These are phyloP conservation scores for Spodoptera litura DNA, from an alignment of 1,140 invertebrate species.

Conservation along the genomic window DNA sequence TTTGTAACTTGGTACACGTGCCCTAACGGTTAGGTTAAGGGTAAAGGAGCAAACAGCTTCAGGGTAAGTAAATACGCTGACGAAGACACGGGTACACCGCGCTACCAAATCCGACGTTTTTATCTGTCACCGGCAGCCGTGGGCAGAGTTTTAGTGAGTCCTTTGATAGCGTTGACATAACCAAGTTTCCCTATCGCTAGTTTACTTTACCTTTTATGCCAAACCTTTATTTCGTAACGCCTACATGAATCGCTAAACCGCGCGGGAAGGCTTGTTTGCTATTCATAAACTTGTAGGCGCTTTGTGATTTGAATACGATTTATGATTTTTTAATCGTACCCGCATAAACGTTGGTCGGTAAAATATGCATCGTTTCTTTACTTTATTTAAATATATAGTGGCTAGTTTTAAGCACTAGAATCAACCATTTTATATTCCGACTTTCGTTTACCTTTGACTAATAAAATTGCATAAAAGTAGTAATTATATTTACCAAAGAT, in stretches of 20 bases:
- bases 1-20: constrained; percentile 48
- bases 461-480: too few species aligned
- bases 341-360: not conserved
- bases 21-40: constrained; percentile 74
- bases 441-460: too few species aligned
- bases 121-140: constrained; percentile 78
- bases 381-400: too few species aligned
- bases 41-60: constrained; percentile 81
- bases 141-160: constrained; percentile 71
- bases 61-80: constrained; percentile 83
- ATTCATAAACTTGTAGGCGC: constrained; percentile 45
- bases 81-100: constrained; percentile 76
- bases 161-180: constrained; percentile 73
- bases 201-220: constrained; percentile 43
- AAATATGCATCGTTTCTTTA: not conserved
- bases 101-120: constrained; percentile 70
- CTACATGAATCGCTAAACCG: constrained; percentile 31
- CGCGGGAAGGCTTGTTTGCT: constrained; percentile 41
- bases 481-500: too few species aligned
- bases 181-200: constrained; percentile 52
- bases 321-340: constrained; percentile 31
- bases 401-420: too few species aligned
- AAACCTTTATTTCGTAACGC: constrained; percentile 39
- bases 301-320: constrained; percentile 19
- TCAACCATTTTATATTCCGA: too few species aligned